Base-by-base conservation (phyloP, 1,140 invertebrate species). In the Drosophila ambigua region DNA sequence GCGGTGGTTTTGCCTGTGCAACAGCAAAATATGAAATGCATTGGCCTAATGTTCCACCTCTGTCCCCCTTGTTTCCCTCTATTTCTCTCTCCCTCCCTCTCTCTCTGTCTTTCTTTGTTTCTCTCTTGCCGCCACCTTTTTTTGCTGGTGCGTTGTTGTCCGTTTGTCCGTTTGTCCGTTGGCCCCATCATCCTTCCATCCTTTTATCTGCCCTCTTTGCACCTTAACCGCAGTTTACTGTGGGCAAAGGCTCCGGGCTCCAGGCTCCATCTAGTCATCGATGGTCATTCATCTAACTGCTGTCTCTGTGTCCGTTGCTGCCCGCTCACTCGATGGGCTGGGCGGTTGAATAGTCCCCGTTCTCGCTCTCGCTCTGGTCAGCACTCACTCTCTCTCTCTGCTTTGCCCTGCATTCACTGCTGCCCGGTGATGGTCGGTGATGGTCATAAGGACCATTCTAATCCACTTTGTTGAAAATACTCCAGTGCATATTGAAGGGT, bases 211-310 rank as follows among this genome's bases (percentile, higher is more conserved):
- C 39, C 15, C 67, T 63, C 67, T 72, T 72, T 72, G 67, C 72
- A 79, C 59, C 74, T 82, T 69, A 74, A 72, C 74, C 76, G 44
- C 81, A 77, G 77, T 67, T 85, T 73, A 77, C 81, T 77, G 66
- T 80, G 81, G 26, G 16, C 16, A 16, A 16, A 16, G 16, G 16
- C 16, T 16, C 16, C 16, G 1, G 16, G 67, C 55, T 58, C 51
- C 39, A 63, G 64, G 63, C 64, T 60, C 57, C 77, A 80, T 79
- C 77, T 84, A 71, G 66, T 59, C 72, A 72, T 59, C 63, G 60
- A 72, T 84, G 77, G 77, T 84, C 81, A 80, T 85, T 79, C 80
- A 83, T 83, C 81, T 80, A 64, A 79, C 80, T 84, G 48, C 59
- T 41, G 68, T 55, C 43, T 43, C 43, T 63, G 20, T 20, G 20